Conservation (phyloP, 1,140 invertebrate species). For the Diachasma alloeum region DNA sequence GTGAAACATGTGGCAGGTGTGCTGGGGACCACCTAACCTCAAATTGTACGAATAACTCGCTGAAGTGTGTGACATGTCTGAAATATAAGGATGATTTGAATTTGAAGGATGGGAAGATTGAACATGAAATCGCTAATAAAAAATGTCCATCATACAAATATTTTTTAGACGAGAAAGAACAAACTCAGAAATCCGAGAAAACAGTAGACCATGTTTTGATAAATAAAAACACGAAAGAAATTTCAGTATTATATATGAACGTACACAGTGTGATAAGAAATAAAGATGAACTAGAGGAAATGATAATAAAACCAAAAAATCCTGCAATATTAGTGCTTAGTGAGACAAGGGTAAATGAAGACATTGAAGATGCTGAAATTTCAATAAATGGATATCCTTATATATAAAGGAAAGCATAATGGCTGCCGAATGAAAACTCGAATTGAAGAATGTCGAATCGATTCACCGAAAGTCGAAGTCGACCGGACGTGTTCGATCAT, state of each 20-base stretch:
- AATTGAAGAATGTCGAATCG: too few relatives aligned
- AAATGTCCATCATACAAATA: neutral
- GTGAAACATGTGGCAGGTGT: neutral
- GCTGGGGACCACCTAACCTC: neutral
- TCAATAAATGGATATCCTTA: constrained; percentile 4
- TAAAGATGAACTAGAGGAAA: constrained; percentile 9
- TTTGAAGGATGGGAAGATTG: neutral
- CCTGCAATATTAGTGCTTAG: neutral
- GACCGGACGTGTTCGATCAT: too few relatives aligned
- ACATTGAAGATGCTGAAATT: constrained; percentile 10
- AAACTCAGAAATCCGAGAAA: too few relatives aligned
- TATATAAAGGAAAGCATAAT: too few relatives aligned
- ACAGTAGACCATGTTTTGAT: neutral
- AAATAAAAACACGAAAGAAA: neutral
- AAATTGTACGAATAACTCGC: neutral
- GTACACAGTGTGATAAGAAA: neutral
- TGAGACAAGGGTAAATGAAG: constrained; percentile 15
- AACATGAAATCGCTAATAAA: neutral
- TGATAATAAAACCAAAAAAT: neutral
- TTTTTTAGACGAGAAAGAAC: neutral
- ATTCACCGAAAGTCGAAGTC: too few relatives aligned
- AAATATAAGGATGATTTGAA: neutral
- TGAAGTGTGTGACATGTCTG: neutral
- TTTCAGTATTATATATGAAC: neutral
- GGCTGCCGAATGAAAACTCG: too few relatives aligned